Conservation (phyloP, 2,797 vertebrate species). For the Enteromius radiatus region DNA sequence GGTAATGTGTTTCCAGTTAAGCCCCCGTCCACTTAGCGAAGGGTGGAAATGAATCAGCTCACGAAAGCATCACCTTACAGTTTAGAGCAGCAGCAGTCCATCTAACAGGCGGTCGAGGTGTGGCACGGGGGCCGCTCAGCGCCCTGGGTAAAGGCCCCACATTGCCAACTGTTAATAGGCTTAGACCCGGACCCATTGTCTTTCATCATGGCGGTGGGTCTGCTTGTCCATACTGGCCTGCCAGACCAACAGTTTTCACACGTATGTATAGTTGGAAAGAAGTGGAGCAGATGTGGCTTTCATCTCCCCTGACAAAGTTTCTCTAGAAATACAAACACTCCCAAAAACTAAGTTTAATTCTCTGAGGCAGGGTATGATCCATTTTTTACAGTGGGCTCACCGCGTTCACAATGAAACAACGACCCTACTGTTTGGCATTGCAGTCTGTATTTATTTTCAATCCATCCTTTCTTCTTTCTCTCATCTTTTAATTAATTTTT, state of each 20-base stretch:
- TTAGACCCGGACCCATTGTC: slow-evolving; percentile 44
- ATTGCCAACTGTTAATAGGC: slow-evolving; percentile 59
- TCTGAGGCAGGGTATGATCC: slow-evolving; percentile 56
- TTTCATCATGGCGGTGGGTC: slow-evolving; percentile 61
- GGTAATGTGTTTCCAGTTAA: slow-evolving; percentile 57
- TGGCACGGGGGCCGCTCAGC: slow-evolving; percentile 32
- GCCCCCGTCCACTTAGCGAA: slow-evolving; percentile 42
- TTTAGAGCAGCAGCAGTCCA: slow-evolving; percentile 45
- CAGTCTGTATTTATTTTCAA: slow-evolving; percentile 66
- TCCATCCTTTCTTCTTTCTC: slow-evolving; percentile 67
- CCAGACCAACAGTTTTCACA: slow-evolving; percentile 55
- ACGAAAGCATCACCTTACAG: slow-evolving; percentile 52
- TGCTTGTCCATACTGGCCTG: slow-evolving; percentile 55
- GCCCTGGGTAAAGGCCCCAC: slow-evolving; percentile 48
- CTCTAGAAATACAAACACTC: slow-evolving; percentile 65
- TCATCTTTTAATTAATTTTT: slow-evolving; percentile 85
- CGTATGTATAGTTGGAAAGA: slow-evolving; percentile 57
- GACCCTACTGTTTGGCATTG: slow-evolving; percentile 59
- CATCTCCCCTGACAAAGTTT: slow-evolving; percentile 62
- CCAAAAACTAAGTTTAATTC: slow-evolving; percentile 64
- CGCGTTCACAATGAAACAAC: slow-evolving; percentile 55
- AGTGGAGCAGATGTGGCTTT: slow-evolving; percentile 57
- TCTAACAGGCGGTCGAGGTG: slow-evolving; percentile 47
- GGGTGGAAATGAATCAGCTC: slow-evolving; percentile 56
- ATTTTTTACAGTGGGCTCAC: slow-evolving; percentile 61